phyloP scores from a whole-genome alignment of 2,888 invertebrate genomes.

The Hoplodrina blanda region DNA sequence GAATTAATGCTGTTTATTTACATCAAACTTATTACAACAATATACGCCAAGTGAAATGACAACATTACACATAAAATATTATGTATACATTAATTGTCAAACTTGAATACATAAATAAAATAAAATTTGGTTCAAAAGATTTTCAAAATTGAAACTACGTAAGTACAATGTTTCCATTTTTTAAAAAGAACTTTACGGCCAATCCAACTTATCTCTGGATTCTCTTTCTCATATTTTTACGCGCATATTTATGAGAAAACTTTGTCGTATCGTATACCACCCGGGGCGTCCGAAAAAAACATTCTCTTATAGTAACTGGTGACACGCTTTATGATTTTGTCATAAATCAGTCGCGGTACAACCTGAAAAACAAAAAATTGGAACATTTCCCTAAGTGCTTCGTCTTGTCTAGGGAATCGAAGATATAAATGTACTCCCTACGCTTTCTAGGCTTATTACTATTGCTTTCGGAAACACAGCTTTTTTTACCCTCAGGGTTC shows the following conservation, averaged over 20 bases:
- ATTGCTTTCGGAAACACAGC: not conserved
- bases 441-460: not conserved
- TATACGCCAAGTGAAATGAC: too few species aligned
- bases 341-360: slow-evolving; percentile 38
- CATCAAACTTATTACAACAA: too few species aligned
- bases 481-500: not conserved
- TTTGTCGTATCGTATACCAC: slow-evolving; percentile 18
- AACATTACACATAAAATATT: too few species aligned
- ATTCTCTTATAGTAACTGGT: slow-evolving; percentile 38
- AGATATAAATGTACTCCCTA: slow-evolving; percentile 2
- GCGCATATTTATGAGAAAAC: slow-evolving; percentile 45
- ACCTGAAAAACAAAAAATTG: slow-evolving; percentile 28
- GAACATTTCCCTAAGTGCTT: slow-evolving; percentile 26
- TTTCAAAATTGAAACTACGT: too few species aligned
- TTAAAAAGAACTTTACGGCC: not conserved
- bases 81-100: too few species aligned
- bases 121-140: too few species aligned
- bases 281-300: slow-evolving; percentile 22
- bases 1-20: too few species aligned
- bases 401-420: slow-evolving; percentile 13
- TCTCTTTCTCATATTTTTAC: slow-evolving; percentile 17
- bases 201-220: slow-evolving; percentile 19
- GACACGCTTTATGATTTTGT: slow-evolving; percentile 31
- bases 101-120: too few species aligned
- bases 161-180: not conserved